phyloP scores from a whole-genome alignment of 2,888 invertebrate species.

The Oxycera nigricornis region DNA sequence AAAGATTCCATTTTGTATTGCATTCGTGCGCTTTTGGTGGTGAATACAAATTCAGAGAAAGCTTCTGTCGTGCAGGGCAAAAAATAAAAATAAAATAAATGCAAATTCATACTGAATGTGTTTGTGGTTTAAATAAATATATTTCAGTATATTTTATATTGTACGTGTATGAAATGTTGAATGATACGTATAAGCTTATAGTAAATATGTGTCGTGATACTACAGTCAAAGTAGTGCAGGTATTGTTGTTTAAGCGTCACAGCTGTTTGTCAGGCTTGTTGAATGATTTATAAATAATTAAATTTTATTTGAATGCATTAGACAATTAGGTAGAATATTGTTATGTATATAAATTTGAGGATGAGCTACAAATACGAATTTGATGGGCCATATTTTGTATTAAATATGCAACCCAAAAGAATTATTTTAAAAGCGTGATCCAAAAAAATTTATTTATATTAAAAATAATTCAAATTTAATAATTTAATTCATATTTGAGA shows the following conservation, averaged over 20 bases:
- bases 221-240: too few relatives aligned
- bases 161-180: background rate
- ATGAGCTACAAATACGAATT: too few relatives aligned
- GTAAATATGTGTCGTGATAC: background rate
- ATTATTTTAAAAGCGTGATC: too few relatives aligned
- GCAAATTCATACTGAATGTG: background rate
- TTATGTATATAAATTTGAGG: too few relatives aligned
- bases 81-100: background rate
- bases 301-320: too few relatives aligned
- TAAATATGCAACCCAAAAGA: too few relatives aligned
- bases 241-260: slow-evolving; percentile 13
- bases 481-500: too few relatives aligned
- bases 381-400: too few relatives aligned
- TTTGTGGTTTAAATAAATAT: background rate
- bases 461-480: too few relatives aligned
- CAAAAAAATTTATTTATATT: too few relatives aligned
- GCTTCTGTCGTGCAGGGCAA: background rate
- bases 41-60: slow-evolving; percentile 19
- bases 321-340: too few relatives aligned
- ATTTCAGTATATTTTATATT: background rate
- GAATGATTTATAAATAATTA: too few relatives aligned
- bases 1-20: background rate
- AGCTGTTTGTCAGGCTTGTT: slow-evolving; percentile 5
- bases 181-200: background rate
- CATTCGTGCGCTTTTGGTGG: background rate